Conservation (phyloP, 2,888 invertebrate species). For the Neria commutata region DNA sequence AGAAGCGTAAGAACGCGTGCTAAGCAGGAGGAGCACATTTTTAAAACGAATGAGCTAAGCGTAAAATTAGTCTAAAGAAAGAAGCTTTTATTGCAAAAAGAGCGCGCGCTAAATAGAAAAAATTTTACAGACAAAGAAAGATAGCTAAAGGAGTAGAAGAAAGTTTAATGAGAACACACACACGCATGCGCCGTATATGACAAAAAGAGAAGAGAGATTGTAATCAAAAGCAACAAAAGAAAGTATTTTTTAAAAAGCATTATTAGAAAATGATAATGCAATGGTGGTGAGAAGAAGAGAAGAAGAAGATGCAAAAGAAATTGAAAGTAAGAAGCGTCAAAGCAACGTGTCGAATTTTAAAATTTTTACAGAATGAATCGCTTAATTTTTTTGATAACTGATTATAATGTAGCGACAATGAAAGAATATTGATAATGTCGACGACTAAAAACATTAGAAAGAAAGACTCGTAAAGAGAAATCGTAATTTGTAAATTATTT, state of each 20-base stretch:
- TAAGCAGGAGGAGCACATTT: constrained; percentile 4
- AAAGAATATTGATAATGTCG: too few relatives aligned
- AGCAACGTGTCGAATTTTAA: too few relatives aligned
- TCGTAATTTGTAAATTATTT: too few relatives aligned
- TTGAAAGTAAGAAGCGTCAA: too few relatives aligned
- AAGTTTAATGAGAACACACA: not conserved
- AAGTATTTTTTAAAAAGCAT: constrained; percentile 31
- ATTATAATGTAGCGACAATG: too few relatives aligned
- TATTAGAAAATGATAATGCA: constrained; percentile 6
- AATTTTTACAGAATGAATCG: too few relatives aligned
- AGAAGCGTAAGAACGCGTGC: not conserved
- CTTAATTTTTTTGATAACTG: too few relatives aligned
- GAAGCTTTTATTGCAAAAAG: too few relatives aligned
- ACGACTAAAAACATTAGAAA: too few relatives aligned
- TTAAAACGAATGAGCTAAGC: constrained; percentile 14
- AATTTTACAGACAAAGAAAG: not conserved
- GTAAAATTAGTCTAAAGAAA: too few relatives aligned
- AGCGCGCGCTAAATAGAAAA: not conserved
- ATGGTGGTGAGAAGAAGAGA: constrained; percentile 17
- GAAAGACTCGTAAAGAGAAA: too few relatives aligned
- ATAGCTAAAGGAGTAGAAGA: not conserved
- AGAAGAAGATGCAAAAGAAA: constrained; percentile 10
- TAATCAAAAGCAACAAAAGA: constrained; percentile 20
- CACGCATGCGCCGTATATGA: too few relatives aligned
- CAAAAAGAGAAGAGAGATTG: not conserved